Evolutionary conservation across 2,797 vertebrate genomes (phyloP).

Genomic region (Crenuchus spilurus): DNA sequence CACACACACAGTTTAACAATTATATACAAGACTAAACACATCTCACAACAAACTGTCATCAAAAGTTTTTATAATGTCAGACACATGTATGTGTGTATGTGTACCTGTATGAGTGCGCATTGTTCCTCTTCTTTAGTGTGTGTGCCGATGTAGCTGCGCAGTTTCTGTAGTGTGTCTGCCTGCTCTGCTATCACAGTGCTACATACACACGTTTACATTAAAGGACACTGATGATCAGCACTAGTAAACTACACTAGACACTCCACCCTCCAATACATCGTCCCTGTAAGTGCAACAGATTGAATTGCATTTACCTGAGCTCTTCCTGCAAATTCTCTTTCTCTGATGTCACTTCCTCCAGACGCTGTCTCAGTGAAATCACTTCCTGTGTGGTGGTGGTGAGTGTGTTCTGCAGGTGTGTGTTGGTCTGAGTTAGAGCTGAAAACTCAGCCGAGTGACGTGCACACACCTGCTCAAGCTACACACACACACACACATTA

Average conservation of each 20-base stretch:
- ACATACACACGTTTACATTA: not conserved
- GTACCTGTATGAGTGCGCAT: slow-evolving; percentile 73
- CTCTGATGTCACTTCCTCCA: slow-evolving; percentile 67
- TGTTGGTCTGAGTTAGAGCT: slow-evolving; percentile 50
- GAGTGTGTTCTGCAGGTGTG: slow-evolving; percentile 67
- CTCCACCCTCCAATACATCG: no score
- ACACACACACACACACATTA: slow-evolving; percentile 5
- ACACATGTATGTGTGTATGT: slow-evolving; percentile 43
- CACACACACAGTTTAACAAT: slow-evolving; percentile 49
- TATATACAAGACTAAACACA: no score
- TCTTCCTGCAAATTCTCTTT: slow-evolving; percentile 72
- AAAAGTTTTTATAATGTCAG: no score
- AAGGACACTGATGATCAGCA: no score
- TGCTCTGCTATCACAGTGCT: slow-evolving; percentile 73
- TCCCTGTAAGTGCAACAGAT: not conserved
- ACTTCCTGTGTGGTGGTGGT: slow-evolving; percentile 65
- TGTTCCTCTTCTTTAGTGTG: slow-evolving; percentile 71
- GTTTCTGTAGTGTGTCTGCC: slow-evolving; percentile 74
- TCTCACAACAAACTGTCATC: no score
- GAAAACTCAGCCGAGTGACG: slow-evolving; percentile 62
- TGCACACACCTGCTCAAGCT: slow-evolving; percentile 66
- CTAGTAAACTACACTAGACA: no score
- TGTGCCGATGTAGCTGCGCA: slow-evolving; percentile 79
- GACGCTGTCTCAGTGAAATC: slow-evolving; percentile 63
- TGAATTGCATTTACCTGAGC: slow-evolving; percentile 66